Evolutionary conservation across 2,888 invertebrate genomes (phyloP), one percentile per base, ranked within the genome.

Genomic region (Aradus depressus): DNA sequence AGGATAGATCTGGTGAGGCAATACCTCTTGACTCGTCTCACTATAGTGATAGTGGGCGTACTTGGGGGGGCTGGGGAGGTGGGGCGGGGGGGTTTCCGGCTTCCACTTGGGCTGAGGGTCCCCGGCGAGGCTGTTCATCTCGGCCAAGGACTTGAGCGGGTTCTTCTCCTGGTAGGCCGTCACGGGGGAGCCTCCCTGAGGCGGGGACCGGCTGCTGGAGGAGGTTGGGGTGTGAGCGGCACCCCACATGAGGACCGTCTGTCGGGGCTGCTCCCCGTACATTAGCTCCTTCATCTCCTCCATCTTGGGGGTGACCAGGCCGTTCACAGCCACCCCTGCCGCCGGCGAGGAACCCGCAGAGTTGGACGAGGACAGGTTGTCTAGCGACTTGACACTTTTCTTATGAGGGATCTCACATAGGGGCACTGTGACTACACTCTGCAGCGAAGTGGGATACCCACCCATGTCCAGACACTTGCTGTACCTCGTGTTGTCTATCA

Each of bases 191-290:
- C 55, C 34, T 26, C 56, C 44, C 51, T 53, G 52, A n/a, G n/a
- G n/a, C 32, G 59, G 55, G 34, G 53, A 48, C 48, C 50, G 43
- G 55, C 56, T 44, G 55, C 58, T 47, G 53, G 55, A 53, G 4
- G 53, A 53, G 25, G 45, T 60, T 57, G 48, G 60, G 56, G 41
- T 61, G 56, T 51, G 61, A 50, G 56, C 60, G 55, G 60, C 58
- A 10, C 64, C 91, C 91, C 91, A 92, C 91, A 92, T 91, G 37
- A 92, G 75, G 48, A 91, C 92, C 10, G 91, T 92, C 69, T 92
- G 91, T 38, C 92, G 76, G 70, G 59, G 67, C 65, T 52, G 64
- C 62, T 48, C 60, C 39, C 60, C 59, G 50, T 62, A 44, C 54
- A 64, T 61, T 54, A 62, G 58, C 28, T 61, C 58, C 59, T 76